Percentiles rank a stretch among this genome's conserved stretches.
These are phyloP conservation scores for Listronotus bonariensis DNA, from an alignment of 1,140 invertebrate species.

Conservation along the genomic window DNA sequence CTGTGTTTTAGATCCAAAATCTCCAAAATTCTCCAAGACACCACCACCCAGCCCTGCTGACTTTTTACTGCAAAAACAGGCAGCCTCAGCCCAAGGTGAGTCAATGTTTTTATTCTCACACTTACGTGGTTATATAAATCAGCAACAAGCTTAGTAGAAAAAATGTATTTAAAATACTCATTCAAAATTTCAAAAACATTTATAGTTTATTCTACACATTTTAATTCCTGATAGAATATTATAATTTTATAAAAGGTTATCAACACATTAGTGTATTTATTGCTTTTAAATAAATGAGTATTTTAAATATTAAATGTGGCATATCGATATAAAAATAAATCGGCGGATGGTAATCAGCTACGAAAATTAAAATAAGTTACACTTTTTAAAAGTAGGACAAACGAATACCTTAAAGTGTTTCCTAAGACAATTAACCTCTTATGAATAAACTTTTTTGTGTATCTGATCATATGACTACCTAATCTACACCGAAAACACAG, in stretches of 20 bases:
- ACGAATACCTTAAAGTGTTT: too few relatives aligned
- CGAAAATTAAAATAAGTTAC: too few relatives aligned
- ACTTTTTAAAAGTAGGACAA: too few relatives aligned
- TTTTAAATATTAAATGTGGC: constrained; percentile 49
- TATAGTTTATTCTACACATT: too few relatives aligned
- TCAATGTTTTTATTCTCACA: constrained; percentile 31
- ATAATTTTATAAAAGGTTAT: too few relatives aligned
- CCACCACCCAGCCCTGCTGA: constrained; percentile 62
- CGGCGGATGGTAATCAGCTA: too few relatives aligned
- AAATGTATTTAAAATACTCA: constrained; percentile 41
- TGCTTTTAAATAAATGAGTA: constrained; percentile 31
- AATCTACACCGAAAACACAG: too few relatives aligned
- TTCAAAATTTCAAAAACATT: background rate
- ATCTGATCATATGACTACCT: too few relatives aligned
- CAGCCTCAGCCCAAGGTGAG: constrained; percentile 53
- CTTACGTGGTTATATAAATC: constrained; percentile 26
- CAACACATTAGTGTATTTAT: too few relatives aligned
- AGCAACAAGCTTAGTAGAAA: constrained; percentile 41
- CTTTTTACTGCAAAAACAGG: constrained; percentile 55
- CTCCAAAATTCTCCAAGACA: constrained; percentile 59
- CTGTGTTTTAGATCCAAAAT: constrained; percentile 55
- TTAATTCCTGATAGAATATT: too few relatives aligned
- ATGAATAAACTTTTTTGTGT: too few relatives aligned
- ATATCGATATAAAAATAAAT: constrained; percentile 42
- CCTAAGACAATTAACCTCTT: too few relatives aligned